Base-by-base conservation (phyloP, 2,113 vertebrate species). In the Pygoscelis adeliae region DNA sequence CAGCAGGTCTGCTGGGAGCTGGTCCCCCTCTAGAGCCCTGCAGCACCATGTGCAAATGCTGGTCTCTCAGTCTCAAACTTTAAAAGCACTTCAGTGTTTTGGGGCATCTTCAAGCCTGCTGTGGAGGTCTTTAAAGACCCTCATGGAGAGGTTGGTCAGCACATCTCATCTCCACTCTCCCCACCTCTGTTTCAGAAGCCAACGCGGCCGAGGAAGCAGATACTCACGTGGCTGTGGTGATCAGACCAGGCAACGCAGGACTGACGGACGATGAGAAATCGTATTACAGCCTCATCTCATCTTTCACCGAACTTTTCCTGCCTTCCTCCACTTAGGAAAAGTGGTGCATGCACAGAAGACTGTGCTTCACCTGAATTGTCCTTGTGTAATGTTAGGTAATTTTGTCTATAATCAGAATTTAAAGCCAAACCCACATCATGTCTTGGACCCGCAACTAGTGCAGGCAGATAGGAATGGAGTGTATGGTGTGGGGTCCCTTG, bases 191-290 rank as follows among this genome's bases (percentile, higher is more conserved):
- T 69, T 32, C 98, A 99, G 99, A 99, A 98, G 99, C 99, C 18
- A 99, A 98, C 18, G 99, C 99, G 0, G 99, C 99, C 0, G 99
- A 99, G 91, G 99, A 99, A 14, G 99, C 99, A 0, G 99, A 99
- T 3, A 82, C 99, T 85, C 99, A 99, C 0, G 99, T 99, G 56
- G 98, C 98, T 34, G 94, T 99, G 94, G 99, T 99, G 87, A 98
- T 99, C 83, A 96, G 99, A 76, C 99, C 99, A 0, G 99, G 99
- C 58, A 99, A 99, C 10, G 98, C 98, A n/a, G 99, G 99, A 85
- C 95, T 99, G 83, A 99, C 99, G 0, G 99, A 99, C 0, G 99
- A 99, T 27, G 99, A 99, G 96, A 98, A 98, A 50, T 98, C 98
- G 0, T 98, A 98, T 84, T 99, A 99, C 91, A 98, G 87, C 93